Base-by-base conservation (phyloP, 92 coral and sea anemone genomes). In the Epizoanthus scotinus region DNA sequence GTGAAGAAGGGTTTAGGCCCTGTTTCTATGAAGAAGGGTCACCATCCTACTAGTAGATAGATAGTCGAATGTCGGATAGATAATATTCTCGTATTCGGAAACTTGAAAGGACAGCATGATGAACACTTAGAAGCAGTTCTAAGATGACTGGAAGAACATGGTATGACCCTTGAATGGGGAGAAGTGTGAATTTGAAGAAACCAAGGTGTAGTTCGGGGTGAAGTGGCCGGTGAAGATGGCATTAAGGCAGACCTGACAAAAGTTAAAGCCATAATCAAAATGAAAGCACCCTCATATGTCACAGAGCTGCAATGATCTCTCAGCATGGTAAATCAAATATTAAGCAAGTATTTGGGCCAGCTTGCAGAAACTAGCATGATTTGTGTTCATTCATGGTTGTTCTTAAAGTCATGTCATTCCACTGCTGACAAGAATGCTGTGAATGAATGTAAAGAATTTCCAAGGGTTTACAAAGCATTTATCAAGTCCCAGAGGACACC, bases 61-160 rank as follows among this genome's bases (percentile, higher is more conserved):
- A 86, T 88, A 72, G 89, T 83, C 9, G 90, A 82, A 25, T 91
- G 92, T 67, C 94, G 88, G 59, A 85, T 91, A 60, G 88, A 88
- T 44, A 88, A 88, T 36, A 85, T 88, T 50, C 78, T 91, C 14
- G 91, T 91, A 28, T 83, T 38, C 67, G 91, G 89, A 12, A 63
- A 31, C 84, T 6, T 24, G 66, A 25, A 65, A 10, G 5, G 17
- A 61, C 24, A 61, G 19, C 49, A 42, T 6, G 49, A 42, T 8
- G 0, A 42, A 42, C 49, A 7, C 13, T 34, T 89, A 44, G 84
- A 77, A 15, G 84, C 90, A 20, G 86, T 78, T 13, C 83, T 83
- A 18, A 71, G 13, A 9, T 67, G 84, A 15, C 64, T 86, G 8
- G 82, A 83, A 73, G 78, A 78, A 81, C 83, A 85, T 4, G 49